phyloP scores from a whole-genome alignment of 2,888 invertebrate genomes.

The Phania funesta region DNA sequence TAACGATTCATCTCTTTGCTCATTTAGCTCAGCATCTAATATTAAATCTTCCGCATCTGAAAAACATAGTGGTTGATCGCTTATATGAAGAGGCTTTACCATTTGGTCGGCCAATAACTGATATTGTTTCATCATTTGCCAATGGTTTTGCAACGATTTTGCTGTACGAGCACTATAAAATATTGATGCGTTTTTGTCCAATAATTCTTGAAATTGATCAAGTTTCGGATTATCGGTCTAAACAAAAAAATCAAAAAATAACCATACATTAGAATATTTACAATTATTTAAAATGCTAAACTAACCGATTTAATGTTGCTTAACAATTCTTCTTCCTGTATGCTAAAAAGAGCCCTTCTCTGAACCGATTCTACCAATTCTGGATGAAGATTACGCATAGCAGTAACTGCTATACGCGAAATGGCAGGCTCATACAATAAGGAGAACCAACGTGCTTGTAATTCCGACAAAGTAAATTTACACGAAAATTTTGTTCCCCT shows the following conservation, averaged over 20 bases:
- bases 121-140: conserved; percentile 96
- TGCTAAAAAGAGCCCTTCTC: conserved; percentile 93
- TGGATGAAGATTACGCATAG: conserved; percentile 96
- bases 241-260: conserved; percentile 16
- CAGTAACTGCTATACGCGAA: conserved; percentile 93
- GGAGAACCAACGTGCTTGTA: conserved; percentile 98
- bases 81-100: conserved; percentile 84
- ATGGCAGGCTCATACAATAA: conserved; percentile 96
- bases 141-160: conserved; percentile 91
- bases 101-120: conserved; percentile 94
- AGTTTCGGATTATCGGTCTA: conserved; percentile 87
- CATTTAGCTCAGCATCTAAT: conserved; percentile 89
- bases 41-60: conserved; percentile 96
- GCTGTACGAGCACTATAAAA: conserved; percentile 95
- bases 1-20: conserved; percentile 89
- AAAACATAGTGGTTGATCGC: conserved; percentile 87
- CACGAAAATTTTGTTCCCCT: conserved; percentile 97
- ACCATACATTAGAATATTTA: neutral
- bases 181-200: conserved; percentile 90
- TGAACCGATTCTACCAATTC: conserved; percentile 93
- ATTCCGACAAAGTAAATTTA: conserved; percentile 94
- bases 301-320: conserved; percentile 89
- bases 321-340: conserved; percentile 92
- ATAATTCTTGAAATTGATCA: conserved; percentile 91
- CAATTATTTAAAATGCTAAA: neutral